Conservation (phyloP, 2,797 vertebrate genomes). For the Urophycis tenuis region DNA sequence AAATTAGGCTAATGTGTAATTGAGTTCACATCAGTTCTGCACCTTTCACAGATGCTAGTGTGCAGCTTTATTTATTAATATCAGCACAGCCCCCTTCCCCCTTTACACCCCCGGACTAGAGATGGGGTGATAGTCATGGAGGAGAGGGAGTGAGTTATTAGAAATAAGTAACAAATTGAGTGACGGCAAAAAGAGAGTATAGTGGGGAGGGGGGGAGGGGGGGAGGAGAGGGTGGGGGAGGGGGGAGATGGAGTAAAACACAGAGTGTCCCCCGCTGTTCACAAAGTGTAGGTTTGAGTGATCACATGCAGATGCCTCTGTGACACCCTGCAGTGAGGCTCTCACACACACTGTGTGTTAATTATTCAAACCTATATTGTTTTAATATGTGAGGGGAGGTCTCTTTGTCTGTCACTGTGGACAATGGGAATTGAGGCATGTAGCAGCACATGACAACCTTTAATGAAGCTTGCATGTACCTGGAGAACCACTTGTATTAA, state of each 20-base stretch:
- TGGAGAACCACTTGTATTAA: background rate
- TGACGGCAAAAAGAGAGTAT: background rate
- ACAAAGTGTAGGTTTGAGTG: constrained; percentile 41
- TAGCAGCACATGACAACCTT: background rate
- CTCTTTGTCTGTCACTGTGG: background rate
- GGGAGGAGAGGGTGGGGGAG: background rate
- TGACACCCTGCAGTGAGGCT: constrained; percentile 31
- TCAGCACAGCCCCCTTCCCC: background rate
- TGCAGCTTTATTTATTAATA: background rate
- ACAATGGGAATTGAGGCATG: background rate
- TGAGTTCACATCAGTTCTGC: background rate
- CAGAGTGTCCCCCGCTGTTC: background rate
- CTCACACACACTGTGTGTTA: constrained; percentile 26
- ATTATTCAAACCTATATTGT: background rate
- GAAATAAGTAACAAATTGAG: too few relatives aligned
- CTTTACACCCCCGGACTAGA: background rate
- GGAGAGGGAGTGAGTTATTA: background rate
- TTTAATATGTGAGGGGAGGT: background rate
- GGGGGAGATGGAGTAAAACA: background rate
- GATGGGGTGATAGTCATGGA: background rate
- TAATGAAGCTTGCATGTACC: background rate
- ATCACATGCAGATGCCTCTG: constrained; percentile 25
- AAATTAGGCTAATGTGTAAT: background rate
- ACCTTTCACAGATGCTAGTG: background rate
- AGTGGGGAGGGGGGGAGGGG: background rate